Evolutionary conservation across 2,888 invertebrate species (phyloP), one percentile per base, ranked within the genome.

Genomic region (Lasioglossum malachurum): DNA sequence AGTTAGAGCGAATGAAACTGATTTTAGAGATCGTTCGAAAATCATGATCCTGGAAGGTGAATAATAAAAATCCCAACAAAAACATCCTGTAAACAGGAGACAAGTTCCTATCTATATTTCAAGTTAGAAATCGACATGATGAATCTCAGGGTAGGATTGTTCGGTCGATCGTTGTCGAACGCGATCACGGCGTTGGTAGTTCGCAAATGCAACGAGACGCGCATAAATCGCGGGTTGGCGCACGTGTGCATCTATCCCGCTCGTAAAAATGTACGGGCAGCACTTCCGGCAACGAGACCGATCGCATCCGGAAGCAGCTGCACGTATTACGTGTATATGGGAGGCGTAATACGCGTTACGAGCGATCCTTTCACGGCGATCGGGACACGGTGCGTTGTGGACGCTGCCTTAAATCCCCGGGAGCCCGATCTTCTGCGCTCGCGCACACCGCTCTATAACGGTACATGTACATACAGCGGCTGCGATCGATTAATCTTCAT

Each of bases 231-330:
- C 69, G 69, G 10, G 23, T 23, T 8, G 23, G 23, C 76, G 67
- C 76, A 77, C 76, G 53, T 53, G 72, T 86, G 86, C 80, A 86
- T 86, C 69, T 38, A 79, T 84, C 74, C 84, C 53, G 80, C 78
- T 78, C 75, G 83, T 84, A 87, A 87, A 86, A 87, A 87, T 87
- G 87, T 87, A 81, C 76, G 84, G 71, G 64, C 67, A 69, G 74
- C 67, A 72, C 88, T 90, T 90, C 90, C 90, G 90, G 90, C 83
- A 88, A 78, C 76, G 88, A 87, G 87, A 89, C 86, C 89, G 84
- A 87, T 90, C 87, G 81, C 87, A 53, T 90, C 90, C 90, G 90
- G 90, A 80, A 87, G 88, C 86, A 88, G 87, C 82, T 78, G 87
- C 75, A 86, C 80, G 77, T 69, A 75, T 89, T 86, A 84, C 69